Percentiles rank a stretch among this genome's conserved stretches.
These are phyloP conservation scores for Sphinx pinastri DNA, from an alignment of 2,888 invertebrate genomes.

Conservation along the genomic window DNA sequence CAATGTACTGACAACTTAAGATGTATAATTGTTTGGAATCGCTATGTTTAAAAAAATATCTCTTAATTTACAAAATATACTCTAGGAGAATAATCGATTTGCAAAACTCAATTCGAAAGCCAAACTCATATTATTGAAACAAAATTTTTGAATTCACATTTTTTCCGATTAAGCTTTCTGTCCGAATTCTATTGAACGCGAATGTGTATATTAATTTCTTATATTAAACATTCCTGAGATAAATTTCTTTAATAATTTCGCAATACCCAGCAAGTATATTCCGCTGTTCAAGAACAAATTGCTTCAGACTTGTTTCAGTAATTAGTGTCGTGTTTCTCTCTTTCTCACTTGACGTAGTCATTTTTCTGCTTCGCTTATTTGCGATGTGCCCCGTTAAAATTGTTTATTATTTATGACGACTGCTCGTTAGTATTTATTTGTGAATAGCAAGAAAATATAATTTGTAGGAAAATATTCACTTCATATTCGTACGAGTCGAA, in stretches of 20 bases:
- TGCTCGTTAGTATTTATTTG: neutral
- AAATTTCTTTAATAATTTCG: conserved; percentile 11
- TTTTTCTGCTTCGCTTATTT: conserved; percentile 46
- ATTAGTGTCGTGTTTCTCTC: conserved; percentile 48
- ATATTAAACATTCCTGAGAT: conserved; percentile 34
- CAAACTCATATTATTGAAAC: too few relatives aligned
- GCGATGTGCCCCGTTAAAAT: conserved; percentile 9
- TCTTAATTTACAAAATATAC: too few relatives aligned
- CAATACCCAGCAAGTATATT: conserved; percentile 23
- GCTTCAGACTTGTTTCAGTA: conserved; percentile 43
- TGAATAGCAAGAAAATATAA: neutral
- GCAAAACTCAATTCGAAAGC: too few relatives aligned
- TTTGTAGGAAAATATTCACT: too few relatives aligned
- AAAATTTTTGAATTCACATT: neutral
- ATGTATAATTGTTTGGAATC: neutral
- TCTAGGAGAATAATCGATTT: too few relatives aligned
- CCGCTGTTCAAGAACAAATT: conserved; percentile 46
- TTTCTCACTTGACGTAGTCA: conserved; percentile 41
- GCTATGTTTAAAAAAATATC: too few relatives aligned
- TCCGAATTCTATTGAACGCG: neutral
- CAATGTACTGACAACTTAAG: conserved; percentile 34
- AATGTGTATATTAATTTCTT: neutral
- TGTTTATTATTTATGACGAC: neutral
- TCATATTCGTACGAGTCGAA: too few relatives aligned
- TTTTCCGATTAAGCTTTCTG: neutral